Percentiles rank a stretch among this genome's conserved stretches.
phyloP scores from a whole-genome alignment of 2,113 vertebrate genomes.

The Microcebus griseorufus region DNA sequence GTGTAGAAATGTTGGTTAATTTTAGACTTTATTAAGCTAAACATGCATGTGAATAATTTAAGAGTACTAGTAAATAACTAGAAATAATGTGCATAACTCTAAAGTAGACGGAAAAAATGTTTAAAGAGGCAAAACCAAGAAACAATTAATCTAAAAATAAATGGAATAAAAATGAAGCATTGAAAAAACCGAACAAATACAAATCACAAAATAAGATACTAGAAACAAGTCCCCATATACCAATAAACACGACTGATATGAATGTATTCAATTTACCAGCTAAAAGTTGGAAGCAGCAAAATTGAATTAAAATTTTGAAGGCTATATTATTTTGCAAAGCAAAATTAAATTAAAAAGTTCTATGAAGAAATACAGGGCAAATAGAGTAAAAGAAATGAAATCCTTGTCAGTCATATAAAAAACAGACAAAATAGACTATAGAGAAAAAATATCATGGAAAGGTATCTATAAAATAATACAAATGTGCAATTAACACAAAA shows the following conservation, averaged over 20 bases:
- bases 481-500: neutral
- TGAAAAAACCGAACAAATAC: neutral
- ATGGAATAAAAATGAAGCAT: neutral
- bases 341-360: slow-evolving; percentile 2
- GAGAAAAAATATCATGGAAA: neutral
- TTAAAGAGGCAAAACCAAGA: slow-evolving; percentile 6
- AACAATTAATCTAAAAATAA: slow-evolving; percentile 10
- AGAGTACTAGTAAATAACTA: slow-evolving; percentile 43
- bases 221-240: neutral
- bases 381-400: neutral
- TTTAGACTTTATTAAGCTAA: slow-evolving; percentile 50
- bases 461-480: neutral
- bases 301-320: neutral
- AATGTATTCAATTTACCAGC: neutral
- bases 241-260: neutral
- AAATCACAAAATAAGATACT: slow-evolving; percentile 43
- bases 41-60: slow-evolving; percentile 35
- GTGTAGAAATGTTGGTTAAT: slow-evolving; percentile 19
- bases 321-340: neutral
- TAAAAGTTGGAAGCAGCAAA: neutral
- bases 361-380: neutral
- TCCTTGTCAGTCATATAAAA: neutral
- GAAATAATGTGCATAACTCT: slow-evolving; percentile 12
- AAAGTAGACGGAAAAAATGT: neutral
- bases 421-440: neutral